These are phyloP conservation scores for Paradoxurus hermaphroditus DNA, from an alignment of 2,113 vertebrate species.

Conservation along the genomic window DNA sequence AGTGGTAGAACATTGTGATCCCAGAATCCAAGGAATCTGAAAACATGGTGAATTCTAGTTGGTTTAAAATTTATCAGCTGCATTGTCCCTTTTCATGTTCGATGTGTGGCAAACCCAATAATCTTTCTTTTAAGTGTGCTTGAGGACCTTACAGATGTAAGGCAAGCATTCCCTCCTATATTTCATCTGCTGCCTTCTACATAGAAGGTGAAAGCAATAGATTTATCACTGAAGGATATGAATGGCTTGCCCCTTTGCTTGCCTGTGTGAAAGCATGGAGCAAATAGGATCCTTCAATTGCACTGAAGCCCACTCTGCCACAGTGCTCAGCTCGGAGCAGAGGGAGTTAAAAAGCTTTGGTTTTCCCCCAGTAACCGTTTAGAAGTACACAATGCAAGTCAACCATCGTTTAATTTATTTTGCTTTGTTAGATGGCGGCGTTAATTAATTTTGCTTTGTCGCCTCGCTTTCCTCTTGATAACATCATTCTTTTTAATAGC, in stretches of 20 bases:
- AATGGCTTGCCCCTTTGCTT: background rate
- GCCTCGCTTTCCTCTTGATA: constrained; percentile 59
- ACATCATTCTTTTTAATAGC: constrained; percentile 71
- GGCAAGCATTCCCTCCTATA: background rate
- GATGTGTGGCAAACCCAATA: constrained; percentile 10
- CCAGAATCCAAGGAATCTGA: background rate
- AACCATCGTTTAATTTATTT: constrained; percentile 68
- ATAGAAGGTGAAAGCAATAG: background rate
- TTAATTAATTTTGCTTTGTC: constrained; percentile 66
- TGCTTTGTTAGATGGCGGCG: constrained; percentile 52
- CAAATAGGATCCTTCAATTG: fast-evolving
- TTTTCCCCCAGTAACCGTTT: background rate
- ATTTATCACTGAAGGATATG: background rate
- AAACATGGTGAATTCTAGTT: background rate
- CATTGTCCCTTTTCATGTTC: background rate
- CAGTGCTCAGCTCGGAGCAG: background rate
- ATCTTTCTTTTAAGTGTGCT: constrained; percentile 8
- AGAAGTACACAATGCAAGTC: constrained; percentile 53
- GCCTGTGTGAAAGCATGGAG: background rate
- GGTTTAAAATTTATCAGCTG: constrained; percentile 3
- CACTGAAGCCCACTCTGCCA: background rate
- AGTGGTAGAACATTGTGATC: background rate
- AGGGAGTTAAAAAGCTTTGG: constrained; percentile 56
- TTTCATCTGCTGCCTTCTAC: constrained; percentile 46
- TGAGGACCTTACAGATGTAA: background rate